These are phyloP conservation scores for Gila orcuttii DNA, from an alignment of 2,113 vertebrate genomes.

Conservation along the genomic window DNA sequence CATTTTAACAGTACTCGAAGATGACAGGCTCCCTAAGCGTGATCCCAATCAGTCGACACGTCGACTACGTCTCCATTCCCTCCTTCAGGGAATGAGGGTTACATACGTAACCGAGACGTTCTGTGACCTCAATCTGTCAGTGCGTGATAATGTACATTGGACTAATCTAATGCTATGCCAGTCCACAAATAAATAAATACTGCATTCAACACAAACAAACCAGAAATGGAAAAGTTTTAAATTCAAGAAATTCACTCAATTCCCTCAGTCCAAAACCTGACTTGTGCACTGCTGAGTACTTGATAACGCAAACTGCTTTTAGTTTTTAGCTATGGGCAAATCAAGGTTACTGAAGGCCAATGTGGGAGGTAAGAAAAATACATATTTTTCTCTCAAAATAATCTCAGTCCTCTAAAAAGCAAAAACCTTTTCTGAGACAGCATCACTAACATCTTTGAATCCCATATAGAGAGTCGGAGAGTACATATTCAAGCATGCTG, in stretches of 20 bases:
- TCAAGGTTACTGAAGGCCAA: slow-evolving; percentile 9
- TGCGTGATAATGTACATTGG: background rate
- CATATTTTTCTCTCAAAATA: background rate
- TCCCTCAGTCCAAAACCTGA: slow-evolving; percentile 24
- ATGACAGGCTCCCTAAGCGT: too few relatives aligned
- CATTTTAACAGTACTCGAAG: too few relatives aligned
- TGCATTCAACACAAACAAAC: slow-evolving; percentile 4
- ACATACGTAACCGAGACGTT: too few relatives aligned
- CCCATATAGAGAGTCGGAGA: background rate
- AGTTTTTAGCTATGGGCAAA: slow-evolving; percentile 22
- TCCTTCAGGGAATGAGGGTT: too few relatives aligned
- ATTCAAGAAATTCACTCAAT: slow-evolving; percentile 4
- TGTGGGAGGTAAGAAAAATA: background rate
- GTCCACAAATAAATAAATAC: background rate
- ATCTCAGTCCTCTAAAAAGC: slow-evolving; percentile 14
- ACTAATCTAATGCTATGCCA: background rate
- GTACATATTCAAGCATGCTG: slow-evolving; percentile 17
- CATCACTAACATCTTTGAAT: background rate
- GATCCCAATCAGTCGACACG: too few relatives aligned
- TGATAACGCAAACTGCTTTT: slow-evolving; percentile 29
- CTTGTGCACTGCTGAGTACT: slow-evolving; percentile 20
- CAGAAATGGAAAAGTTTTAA: slow-evolving; percentile 2
- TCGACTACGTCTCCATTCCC: too few relatives aligned
- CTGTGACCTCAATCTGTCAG: slow-evolving; percentile 26
- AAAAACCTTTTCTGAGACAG: slow-evolving; percentile 8